A percentile compares a stretch with the other conserved stretches of the same genome.
phyloP scores from a whole-genome alignment of 2,888 invertebrate species.

The Tetragnatha montana region DNA sequence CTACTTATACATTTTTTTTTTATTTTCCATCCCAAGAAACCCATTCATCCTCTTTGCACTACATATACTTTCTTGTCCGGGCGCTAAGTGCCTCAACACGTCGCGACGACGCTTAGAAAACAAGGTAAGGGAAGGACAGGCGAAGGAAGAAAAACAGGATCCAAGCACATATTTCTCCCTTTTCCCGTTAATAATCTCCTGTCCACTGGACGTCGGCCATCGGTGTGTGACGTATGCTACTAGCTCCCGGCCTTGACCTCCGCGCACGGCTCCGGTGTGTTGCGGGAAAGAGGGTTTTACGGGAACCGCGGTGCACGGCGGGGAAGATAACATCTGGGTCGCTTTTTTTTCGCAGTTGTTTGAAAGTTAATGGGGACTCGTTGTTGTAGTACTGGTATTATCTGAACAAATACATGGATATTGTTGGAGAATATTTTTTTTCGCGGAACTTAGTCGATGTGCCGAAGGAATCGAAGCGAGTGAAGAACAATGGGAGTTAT shows the following conservation, averaged over 20 bases:
- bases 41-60: neutral
- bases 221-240: slow-evolving; percentile 1
- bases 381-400: no score
- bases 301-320: neutral
- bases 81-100: neutral
- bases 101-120: neutral
- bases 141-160: neutral
- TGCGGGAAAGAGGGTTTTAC: slow-evolving; percentile 52
- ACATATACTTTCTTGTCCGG: neutral
- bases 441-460: no score
- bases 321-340: neutral
- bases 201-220: slow-evolving; percentile 20
- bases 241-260: slow-evolving; percentile 51
- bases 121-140: slow-evolving; percentile 4
- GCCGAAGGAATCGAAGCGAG: no score
- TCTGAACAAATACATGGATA: no score
- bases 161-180: neutral
- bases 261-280: slow-evolving; percentile 42
- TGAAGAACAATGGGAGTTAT: no score
- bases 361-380: neutral
- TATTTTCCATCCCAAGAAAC: neutral
- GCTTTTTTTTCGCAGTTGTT: neutral
- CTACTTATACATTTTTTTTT: neutral
- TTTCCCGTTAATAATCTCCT: slow-evolving; percentile 10
- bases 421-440: no score